Evolutionary conservation across 2,888 invertebrate genomes (phyloP), one percentile per base, ranked within the genome.

Genomic region (Conistra vaccinii): DNA sequence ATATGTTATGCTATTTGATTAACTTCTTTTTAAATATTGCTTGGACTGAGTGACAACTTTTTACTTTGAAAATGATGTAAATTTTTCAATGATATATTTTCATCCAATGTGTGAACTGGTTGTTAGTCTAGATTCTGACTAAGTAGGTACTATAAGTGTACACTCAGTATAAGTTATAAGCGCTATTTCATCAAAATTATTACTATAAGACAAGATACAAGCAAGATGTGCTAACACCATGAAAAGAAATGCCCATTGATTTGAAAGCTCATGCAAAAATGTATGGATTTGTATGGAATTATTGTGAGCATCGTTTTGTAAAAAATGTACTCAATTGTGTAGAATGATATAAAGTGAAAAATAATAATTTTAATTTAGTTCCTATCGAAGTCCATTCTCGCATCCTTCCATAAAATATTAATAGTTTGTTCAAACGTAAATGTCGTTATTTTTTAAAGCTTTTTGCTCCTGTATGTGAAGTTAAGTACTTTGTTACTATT

Each of bases 311-410:
- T 85, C 65, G 74, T 89, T 89, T 89, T 89, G 81, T 88, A 88
- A 81, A 79, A 85, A 78, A 82, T 83, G 80, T 87, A 89, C 70
- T 78, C 85, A 86, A 84, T 83, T 88, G 86, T 87, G 88, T 88
- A 89, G 89, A 79, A 84, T 80, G 73, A 83, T 72, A 78, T 57
- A 79, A 73, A 73, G 69, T 71, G 74, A 62, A 78, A 72, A 66
- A 60, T 82, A 32, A 72, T 76, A 70, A 61, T 83, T 87, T 86
- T 85, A 85, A 80, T 89, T 91, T 88, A 89, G 88, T 90, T 91
- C 88, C 88, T 88, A 89, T 88, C 87, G 73, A 88, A 89, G 91
- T 92, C 92, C 91, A 91, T 91, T 87, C 86, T 86, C 77, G 85
- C 88, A 89, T 91, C 92, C 92, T 92, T 92, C 91, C 91, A 91